These are phyloP conservation scores for Diplodus sargus DNA, from an alignment of 2,797 vertebrate genomes.

Conservation along the genomic window DNA sequence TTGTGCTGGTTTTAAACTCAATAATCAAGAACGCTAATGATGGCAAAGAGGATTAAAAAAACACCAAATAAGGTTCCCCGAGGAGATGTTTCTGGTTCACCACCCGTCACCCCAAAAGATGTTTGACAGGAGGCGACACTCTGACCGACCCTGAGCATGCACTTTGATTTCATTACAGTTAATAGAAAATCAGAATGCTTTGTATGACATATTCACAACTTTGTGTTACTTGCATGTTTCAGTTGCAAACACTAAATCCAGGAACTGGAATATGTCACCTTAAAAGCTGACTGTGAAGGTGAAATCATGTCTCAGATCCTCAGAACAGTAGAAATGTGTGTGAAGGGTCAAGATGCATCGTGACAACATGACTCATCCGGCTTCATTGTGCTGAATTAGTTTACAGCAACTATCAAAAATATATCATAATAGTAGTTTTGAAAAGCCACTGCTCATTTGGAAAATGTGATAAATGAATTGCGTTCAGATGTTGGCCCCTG, in stretches of 20 bases:
- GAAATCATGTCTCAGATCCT: background rate
- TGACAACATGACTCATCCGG: background rate
- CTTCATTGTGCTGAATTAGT: background rate
- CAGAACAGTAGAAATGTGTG: background rate
- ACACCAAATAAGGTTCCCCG: constrained; percentile 7
- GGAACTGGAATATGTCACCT: background rate
- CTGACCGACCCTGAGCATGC: background rate
- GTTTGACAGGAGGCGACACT: constrained; percentile 34
- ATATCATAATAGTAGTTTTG: background rate
- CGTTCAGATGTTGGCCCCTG: background rate
- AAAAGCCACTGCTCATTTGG: background rate
- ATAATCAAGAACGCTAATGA: constrained; percentile 15
- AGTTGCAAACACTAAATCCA: background rate
- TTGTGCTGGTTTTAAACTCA: constrained; percentile 19
- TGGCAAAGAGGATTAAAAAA: constrained; percentile 20
- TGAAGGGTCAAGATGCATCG: background rate
- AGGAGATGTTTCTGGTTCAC: constrained; percentile 26
- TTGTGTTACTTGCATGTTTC: background rate
- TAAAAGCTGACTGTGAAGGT: background rate
- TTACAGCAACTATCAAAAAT: background rate
- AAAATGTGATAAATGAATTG: background rate
- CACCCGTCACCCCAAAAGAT: constrained; percentile 1
- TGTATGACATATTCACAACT: background rate
- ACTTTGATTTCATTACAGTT: constrained; percentile 8
- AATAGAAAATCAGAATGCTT: constrained; percentile 9